Evolutionary conservation across 2,888 invertebrate genomes (phyloP), one percentile per base, ranked within the genome.

Genomic region (Clunio marinus): DNA sequence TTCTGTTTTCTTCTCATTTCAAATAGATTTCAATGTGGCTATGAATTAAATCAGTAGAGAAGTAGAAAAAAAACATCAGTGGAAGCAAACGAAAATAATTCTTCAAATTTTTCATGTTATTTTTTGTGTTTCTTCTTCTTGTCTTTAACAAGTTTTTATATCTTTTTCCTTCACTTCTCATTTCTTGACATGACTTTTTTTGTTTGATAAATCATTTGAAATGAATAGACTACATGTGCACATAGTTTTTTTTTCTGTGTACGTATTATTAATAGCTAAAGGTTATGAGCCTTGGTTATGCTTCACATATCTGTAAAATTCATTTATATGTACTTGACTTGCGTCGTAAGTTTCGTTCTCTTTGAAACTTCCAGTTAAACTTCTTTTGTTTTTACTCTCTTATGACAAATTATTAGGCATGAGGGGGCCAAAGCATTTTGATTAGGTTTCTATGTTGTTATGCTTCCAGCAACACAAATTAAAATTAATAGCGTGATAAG

Each of bases 151-250:
- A 51, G 51, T 51, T 51, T 41, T 15, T 41, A 13, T 41, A 13
- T 51, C 51, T 32, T 32, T 13, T 32, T 32, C 35, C 13, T 32
- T 32, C 7, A 13, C 35, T 13, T 32, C 35, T 8, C 32, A 8
- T 32, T 32, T 8, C 5, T 32, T 8, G 4, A 32, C 32, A 51
- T n/a, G n/a, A n/a, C 51, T 51, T n/a, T n/a, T 51, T 17, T n/a
- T 17, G 22, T 51, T 51, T 51, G 51, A 51, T 51, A 51, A 51
- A 51, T 51, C 51, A 51, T 51, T 51, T 15, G 45, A 15, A 45
- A 45, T 45, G 15, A 45, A 32, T n/a, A 32, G 13, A 32, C 7
- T 32, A 45, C 51, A 51, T 22, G 22, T 51, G 22, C 51, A 22
- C n/a, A 51, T 17, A 51, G 51, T 41, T n/a, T n/a, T n/a, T n/a